These are phyloP conservation scores for Gryllus bimaculatus DNA, from an alignment of 1,140 invertebrate species.

Conservation along the genomic window DNA sequence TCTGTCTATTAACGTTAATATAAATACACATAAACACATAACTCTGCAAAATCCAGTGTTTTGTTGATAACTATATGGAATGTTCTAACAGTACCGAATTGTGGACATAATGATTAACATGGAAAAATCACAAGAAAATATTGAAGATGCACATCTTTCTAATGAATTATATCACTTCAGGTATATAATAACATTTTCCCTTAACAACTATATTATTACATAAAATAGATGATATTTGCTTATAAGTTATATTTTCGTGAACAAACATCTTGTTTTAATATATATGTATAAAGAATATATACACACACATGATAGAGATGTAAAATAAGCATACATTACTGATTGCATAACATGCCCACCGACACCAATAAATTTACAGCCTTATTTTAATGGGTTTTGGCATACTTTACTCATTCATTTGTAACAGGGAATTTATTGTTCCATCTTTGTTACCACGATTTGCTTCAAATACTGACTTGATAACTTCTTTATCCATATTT, in stretches of 20 bases:
- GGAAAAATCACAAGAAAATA: background rate
- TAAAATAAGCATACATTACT: background rate
- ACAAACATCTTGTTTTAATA: background rate
- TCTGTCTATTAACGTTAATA: too few relatives aligned
- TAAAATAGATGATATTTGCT: background rate
- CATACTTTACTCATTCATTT: slow-evolving; percentile 59
- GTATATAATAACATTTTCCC: background rate
- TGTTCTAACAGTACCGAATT: too few relatives aligned
- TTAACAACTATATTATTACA: background rate
- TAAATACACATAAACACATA: too few relatives aligned
- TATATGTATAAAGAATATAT: background rate
- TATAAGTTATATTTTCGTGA: background rate
- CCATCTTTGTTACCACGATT: slow-evolving; percentile 83
- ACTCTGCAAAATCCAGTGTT: too few relatives aligned
- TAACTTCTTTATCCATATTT: slow-evolving; percentile 82
- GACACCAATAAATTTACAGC: background rate
- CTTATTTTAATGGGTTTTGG: background rate
- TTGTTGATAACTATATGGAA: too few relatives aligned
- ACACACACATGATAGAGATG: background rate
- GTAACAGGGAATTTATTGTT: slow-evolving; percentile 83
- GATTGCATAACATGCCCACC: background rate
- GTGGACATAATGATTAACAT: too few relatives aligned
- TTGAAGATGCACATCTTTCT: background rate
- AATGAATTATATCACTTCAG: background rate
- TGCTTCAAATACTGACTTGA: slow-evolving; percentile 81